Percentiles rank a stretch among this genome's conserved stretches.
Evolutionary conservation across 2,888 invertebrate species (phyloP).

Genomic region (Clivina fossor): DNA sequence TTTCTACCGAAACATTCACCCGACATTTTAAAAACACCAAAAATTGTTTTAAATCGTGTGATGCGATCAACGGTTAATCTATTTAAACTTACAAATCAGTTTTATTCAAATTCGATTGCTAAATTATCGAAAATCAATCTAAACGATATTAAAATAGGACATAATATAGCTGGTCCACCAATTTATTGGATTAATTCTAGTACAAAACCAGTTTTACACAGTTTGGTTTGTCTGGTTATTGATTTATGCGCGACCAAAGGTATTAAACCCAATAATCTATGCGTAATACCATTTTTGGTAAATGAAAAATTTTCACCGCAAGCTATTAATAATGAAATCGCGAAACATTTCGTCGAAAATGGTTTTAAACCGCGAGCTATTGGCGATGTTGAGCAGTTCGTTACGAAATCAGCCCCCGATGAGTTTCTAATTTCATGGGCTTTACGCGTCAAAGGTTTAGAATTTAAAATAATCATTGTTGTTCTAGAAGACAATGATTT

Average conservation of each 20-base stretch:
- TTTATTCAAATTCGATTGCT: constrained; percentile 46
- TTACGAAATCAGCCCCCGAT: constrained; percentile 44
- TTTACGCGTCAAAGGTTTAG: constrained; percentile 49
- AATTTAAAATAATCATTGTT: constrained; percentile 50
- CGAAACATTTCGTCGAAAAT: constrained; percentile 47
- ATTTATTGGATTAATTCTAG: constrained; percentile 47
- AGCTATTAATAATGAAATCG: constrained; percentile 46
- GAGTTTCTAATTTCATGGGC: constrained; percentile 49
- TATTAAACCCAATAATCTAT: constrained; percentile 49
- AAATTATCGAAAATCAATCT: constrained; percentile 42
- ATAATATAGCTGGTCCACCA: constrained; percentile 47
- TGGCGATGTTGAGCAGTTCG: constrained; percentile 47
- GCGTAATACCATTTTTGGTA: constrained; percentile 48
- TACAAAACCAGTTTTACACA: constrained; percentile 32
- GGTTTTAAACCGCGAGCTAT: constrained; percentile 47
- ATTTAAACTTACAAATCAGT: constrained; percentile 48
- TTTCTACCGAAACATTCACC: constrained; percentile 50
- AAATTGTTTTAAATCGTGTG: constrained; percentile 46
- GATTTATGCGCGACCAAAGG: constrained; percentile 50
- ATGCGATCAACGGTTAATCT: constrained; percentile 49
- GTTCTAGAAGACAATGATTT: constrained; percentile 50
- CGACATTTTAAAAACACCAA: constrained; percentile 46
- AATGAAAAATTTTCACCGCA: constrained; percentile 44
- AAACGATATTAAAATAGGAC: constrained; percentile 44
- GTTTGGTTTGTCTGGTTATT: constrained; percentile 46